Conservation (phyloP, 2,797 vertebrate species). For the Aldrovandia affinis region DNA sequence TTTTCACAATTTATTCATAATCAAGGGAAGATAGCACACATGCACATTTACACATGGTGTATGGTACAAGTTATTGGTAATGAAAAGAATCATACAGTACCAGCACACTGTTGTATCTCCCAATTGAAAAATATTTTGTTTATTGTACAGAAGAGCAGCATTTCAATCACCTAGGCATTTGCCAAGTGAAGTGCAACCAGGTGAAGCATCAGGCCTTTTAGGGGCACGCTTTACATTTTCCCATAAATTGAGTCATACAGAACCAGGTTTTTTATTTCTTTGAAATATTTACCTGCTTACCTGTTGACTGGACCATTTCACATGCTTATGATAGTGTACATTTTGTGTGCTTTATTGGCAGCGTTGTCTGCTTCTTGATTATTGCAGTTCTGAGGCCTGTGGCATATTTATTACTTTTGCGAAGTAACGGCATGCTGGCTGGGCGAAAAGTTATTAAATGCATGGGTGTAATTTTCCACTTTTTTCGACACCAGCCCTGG, state of each 20-base stretch:
- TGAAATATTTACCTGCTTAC: conserved; percentile 13
- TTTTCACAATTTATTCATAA: conserved; percentile 2
- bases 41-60: not conserved
- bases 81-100: conserved; percentile 1
- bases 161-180: not conserved
- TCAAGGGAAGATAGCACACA: not conserved
- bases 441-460: conserved; percentile 1
- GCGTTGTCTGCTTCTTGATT: conserved; percentile 1
- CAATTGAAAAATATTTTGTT: not conserved
- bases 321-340: conserved; percentile 2
- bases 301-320: conserved; percentile 7
- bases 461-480: conserved; percentile 13
- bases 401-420: conserved; percentile 15
- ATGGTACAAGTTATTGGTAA: not conserved
- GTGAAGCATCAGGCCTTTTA: not conserved
- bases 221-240: not conserved
- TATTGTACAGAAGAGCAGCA: not conserved
- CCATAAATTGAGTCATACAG: not conserved
- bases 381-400: conserved; percentile 17
- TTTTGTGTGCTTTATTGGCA: conserved; percentile 11
- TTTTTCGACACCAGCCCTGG: conserved; percentile 9
- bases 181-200: not conserved
- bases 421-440: not conserved
- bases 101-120: not conserved
- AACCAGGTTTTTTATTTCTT: not conserved